Evolutionary conservation across 2,888 invertebrate genomes (phyloP), one percentile per base, ranked within the genome.

Genomic region (Drosophila mettleri): DNA sequence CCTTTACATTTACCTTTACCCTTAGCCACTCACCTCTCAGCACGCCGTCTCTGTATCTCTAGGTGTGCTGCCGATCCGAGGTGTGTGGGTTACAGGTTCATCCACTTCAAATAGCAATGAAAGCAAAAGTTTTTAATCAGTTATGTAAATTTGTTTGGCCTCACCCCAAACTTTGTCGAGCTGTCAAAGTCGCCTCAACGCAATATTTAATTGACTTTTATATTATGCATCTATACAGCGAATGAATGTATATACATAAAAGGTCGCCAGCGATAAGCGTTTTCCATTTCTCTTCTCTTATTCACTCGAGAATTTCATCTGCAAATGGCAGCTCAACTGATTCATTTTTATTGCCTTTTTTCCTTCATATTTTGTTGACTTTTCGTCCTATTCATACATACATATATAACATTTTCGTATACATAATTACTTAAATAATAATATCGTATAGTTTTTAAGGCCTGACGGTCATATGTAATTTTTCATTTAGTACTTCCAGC

Each of bases 71-170:
- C n/a, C n/a, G n/a, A 12, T 18, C n/a, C n/a, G n/a, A 18, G 38
- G 36, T 38, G 12, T 14, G 41, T 24, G 16, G 43, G 20, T n/a
- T n/a, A 33, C 65, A 51, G 43, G 12, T 38, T 48, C 43, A 34
- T 51, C 43, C 55, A 49, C 63, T 69, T 73, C 60, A 78, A 73
- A 73, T 77, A 64, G 79, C 71, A 78, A 67, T 64, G 63, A 69
- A 68, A 58, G 80, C 66, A 69, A 82, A 83, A 84, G 85, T 86
- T 84, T 84, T 84, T 84, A 83, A 83, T 83, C 88, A 83, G 80
- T 86, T 86, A 88, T 83, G 86, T 69, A 86, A 88, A 86, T 88
- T 88, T 64, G 80, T 71, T 85, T 77, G 68, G 41, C 59, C 49
- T 18, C 38, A n/a, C 20, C 18, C 39, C 41, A 67, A 66, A 78